Base-by-base conservation (phyloP, 2,888 invertebrate genomes). In the Timema podura region DNA sequence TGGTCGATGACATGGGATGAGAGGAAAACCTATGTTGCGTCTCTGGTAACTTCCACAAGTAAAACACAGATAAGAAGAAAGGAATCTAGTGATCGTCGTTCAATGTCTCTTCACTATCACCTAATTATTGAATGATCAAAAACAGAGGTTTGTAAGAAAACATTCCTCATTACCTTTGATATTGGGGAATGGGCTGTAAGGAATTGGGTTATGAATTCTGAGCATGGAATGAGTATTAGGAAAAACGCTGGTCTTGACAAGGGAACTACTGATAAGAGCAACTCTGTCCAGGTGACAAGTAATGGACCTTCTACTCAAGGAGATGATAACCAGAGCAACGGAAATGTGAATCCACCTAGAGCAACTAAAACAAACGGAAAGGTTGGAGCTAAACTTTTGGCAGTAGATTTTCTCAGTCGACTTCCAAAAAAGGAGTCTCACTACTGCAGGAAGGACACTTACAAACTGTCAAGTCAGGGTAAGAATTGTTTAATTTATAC, bases 81-180 rank as follows among this genome's bases (percentile, higher is more conserved):
- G 44, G 59, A 59, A 15, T 59, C 59, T 59, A 44, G 30, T 7
- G 59, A 59, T 7, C 59, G 59, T 5, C 15, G 59, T 11, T 7
- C 8, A 59, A 59, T 5, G 59, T 5, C 59, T 6, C 16, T 59
- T 16, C 59, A 59, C 16, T 59, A 59, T 15, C 59, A 59, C 15
- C 44, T 59, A 5, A 59, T 15, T 11, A 15, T 59, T 59, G 59
- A 59, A 8, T 16, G 59, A 15, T 15, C 59, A 6, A 6, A 6
- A 15, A 59, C 6, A 59, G 59, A 59, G 44, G 59, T 59, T 16
- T 59, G 15, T 11, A 59, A 59, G 59, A 9, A 59, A 59, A 59
- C 15, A 16, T 59, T 59, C 16, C 59, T 59, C 5, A 59, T 44
- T 16, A 59, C 59, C 5, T 59, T 59, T 59, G 59, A 59, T 15